Evolutionary conservation across 1,140 invertebrate genomes (phyloP), one percentile per base, ranked within the genome.

Genomic region (Amyelois transitella): DNA sequence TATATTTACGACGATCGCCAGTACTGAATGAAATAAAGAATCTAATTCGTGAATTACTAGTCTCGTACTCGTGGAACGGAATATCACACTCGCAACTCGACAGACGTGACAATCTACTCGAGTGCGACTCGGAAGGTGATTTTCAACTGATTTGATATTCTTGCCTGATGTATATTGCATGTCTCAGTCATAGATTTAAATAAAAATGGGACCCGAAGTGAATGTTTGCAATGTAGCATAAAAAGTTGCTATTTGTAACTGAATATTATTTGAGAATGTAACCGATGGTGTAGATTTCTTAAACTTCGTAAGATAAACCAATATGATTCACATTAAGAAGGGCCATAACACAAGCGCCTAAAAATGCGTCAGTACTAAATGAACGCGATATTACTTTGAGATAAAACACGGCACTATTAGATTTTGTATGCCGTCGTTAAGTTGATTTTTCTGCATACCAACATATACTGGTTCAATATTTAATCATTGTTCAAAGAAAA

Each of bases 1-100:
- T 87, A 87, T 60, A 87, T 87, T 0, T 87, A 87, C 70, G 89
- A 85, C 60, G 80, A 87, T 56, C 74, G 75, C 49, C 80, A 82
- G 62, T 86, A 86, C 60, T 86, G 79, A 83, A 53, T 24, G 24
- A 44, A 19, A 58, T 51, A 32, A 47, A 12, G 38, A 47, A 43
- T 49, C 43, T 28, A 43, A 14, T 53, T 53, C 21, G 51, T 51
- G 44, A 53, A 50, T 49, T 45, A 57, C 64, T 66, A 64, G 66
- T 69, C 66, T 62, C 57, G 59, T 51, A 14, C 32, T 38, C 18
- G 19, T 48, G 18, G 45, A 48, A 19, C 19, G 20, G 45, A 48
- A 48, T 22, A 21, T 48, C 45, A 45, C 25, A 28, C 12, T 28
- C 12, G 7, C 25, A 28, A 28, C 25, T 28, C 25, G 3, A 28